Conservation (phyloP, 1,140 invertebrate genomes). For the Melipona quadrifasciata region DNA sequence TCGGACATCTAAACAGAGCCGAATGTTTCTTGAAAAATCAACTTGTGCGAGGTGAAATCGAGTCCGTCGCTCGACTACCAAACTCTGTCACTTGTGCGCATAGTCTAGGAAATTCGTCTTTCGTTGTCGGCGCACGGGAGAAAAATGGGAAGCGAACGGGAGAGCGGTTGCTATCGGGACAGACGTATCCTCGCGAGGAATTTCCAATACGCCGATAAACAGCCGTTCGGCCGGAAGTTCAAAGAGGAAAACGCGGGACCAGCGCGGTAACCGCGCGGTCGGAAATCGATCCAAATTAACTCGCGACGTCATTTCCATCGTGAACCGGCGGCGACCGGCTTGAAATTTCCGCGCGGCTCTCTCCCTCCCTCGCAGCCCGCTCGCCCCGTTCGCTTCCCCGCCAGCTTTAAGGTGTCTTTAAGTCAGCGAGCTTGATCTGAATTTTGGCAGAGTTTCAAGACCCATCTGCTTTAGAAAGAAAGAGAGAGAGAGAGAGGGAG, state of each 20-base stretch:
- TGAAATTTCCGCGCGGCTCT: slow-evolving; percentile 56
- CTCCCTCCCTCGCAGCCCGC: background rate
- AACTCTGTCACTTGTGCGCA: no score
- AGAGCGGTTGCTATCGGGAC: background rate
- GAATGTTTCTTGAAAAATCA: background rate
- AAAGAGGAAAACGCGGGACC: slow-evolving; percentile 40
- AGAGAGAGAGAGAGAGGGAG: no score
- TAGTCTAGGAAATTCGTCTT: background rate
- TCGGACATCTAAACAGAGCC: no score
- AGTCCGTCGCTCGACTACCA: no score
- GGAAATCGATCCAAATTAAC: slow-evolving; percentile 65
- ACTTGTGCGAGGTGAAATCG: no score
- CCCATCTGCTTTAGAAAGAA: slow-evolving; percentile 73
- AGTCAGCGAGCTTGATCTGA: slow-evolving; percentile 73
- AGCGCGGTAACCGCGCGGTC: slow-evolving; percentile 54
- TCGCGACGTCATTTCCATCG: slow-evolving; percentile 64
- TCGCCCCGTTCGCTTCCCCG: background rate
- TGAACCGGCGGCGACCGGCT: slow-evolving; percentile 32
- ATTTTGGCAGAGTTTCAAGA: slow-evolving; percentile 79
- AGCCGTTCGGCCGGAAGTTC: slow-evolving; percentile 39
- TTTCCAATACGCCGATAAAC: slow-evolving; percentile 51
- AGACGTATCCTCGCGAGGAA: slow-evolving; percentile 4
- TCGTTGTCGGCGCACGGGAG: background rate
- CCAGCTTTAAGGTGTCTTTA: slow-evolving; percentile 74
- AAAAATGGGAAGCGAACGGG: background rate